These are phyloP conservation scores for Gymnobelideus leadbeateri DNA, from an alignment of 2,113 vertebrate genomes.

Conservation along the genomic window DNA sequence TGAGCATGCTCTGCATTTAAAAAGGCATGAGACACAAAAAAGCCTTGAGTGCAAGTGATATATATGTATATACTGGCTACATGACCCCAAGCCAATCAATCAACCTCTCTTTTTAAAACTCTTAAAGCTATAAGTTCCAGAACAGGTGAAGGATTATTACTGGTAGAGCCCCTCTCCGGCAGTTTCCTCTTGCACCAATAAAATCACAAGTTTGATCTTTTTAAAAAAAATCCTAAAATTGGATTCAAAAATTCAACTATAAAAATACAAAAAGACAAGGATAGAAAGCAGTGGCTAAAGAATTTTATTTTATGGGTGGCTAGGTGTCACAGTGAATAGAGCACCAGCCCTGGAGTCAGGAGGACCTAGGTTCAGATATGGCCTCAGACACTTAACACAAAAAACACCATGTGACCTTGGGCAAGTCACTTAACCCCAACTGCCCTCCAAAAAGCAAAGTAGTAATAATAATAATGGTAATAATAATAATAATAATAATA, in stretches of 20 bases:
- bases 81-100: not conserved
- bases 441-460: no score
- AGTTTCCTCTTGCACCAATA: not conserved
- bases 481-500: no score
- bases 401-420: no score
- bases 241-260: not conserved
- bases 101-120: not conserved
- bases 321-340: no score
- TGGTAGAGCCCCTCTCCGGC: not conserved
- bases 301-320: no score
- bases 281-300: not conserved
- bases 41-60: not conserved
- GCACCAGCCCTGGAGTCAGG: no score
- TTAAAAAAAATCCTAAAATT: not conserved
- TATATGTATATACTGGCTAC: not conserved
- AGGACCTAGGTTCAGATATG: no score
- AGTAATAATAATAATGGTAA: no score
- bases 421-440: no score
- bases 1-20: not conserved
- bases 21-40: not conserved
- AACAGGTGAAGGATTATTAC: not conserved
- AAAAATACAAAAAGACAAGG: not conserved
- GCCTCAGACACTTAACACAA: no score
- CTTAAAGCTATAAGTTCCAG: not conserved
- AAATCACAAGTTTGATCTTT: not conserved